Percentiles rank a stretch among this genome's conserved stretches.
These are phyloP conservation scores for Caligus rogercresseyi DNA, from an alignment of 1,140 invertebrate genomes.

Conservation along the genomic window DNA sequence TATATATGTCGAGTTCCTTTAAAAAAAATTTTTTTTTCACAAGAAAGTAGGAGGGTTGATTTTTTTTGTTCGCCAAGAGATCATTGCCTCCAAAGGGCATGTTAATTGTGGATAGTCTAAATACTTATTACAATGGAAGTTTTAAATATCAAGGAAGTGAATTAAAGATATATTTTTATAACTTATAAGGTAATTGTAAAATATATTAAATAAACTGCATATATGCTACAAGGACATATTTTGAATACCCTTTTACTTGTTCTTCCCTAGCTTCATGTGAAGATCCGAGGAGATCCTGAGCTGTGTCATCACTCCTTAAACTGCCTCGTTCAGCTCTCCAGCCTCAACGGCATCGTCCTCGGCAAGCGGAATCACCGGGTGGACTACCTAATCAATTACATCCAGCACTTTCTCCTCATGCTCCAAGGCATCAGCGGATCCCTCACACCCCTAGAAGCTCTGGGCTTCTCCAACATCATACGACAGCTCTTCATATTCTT, in stretches of 20 bases:
- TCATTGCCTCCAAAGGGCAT: too few relatives aligned
- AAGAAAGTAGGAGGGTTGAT: too few relatives aligned
- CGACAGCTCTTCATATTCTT: slow-evolving; percentile 40
- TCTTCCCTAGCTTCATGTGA: slow-evolving; percentile 50
- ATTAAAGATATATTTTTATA: too few relatives aligned
- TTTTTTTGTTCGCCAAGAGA: too few relatives aligned
- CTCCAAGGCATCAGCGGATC: slow-evolving; percentile 26
- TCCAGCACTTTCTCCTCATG: slow-evolving; percentile 48
- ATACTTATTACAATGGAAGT: too few relatives aligned
- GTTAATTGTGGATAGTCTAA: too few relatives aligned
- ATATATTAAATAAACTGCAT: too few relatives aligned
- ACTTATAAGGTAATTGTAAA: too few relatives aligned
- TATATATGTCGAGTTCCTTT: too few relatives aligned
- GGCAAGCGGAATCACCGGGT: slow-evolving; percentile 37
- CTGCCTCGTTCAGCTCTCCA: slow-evolving; percentile 59
- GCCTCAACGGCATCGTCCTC: slow-evolving; percentile 50
- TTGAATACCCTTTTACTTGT: not conserved
- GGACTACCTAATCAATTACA: slow-evolving; percentile 50
- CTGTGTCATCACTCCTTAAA: slow-evolving; percentile 53
- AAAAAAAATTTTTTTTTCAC: too few relatives aligned
- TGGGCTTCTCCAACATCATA: slow-evolving; percentile 33
- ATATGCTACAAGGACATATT: too few relatives aligned
- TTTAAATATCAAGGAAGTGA: too few relatives aligned
- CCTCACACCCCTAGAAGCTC: slow-evolving; percentile 29
- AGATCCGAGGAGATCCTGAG: slow-evolving; percentile 50